Base-by-base conservation (phyloP, 2,797 vertebrate genomes). In the Sternotherus odoratus region DNA sequence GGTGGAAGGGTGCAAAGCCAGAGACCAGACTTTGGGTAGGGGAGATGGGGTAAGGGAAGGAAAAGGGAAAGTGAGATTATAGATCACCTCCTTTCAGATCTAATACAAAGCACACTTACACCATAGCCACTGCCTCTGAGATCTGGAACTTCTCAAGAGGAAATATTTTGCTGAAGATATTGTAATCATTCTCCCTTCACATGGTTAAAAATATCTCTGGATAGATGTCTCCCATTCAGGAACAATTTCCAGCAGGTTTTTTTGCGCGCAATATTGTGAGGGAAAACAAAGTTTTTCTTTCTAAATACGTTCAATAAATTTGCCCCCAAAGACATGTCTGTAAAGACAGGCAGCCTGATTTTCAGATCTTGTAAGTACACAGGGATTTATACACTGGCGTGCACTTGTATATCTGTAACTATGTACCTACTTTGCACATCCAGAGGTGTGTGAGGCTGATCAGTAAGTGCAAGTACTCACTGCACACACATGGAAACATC, bases 51-150 rank as follows among this genome's bases (percentile, higher is more conserved):
- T 56, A 74, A 13, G 77, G 48, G 2, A 75, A 66, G 79, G 79
- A 94, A 89, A 86, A 87, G 8, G 16, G 77, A 82, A 97, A 95
- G 92, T 4, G 54, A 95, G 95, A 93, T 94, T 90, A 87, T 85
- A 80, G 90, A 94, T 88, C 92, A 93, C 95, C 93, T 92, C 87
- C 12, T 85, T 94, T 95, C 88, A 91, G 77, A 82, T 66, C 66
- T 49, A 96, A 51, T 1, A 92, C 46, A 95, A 92, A 91, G 28
- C 3, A 21, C 91, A 75, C 85, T 54, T 83, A 90, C 92, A 84
- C 78, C 85, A 90, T 57, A 91, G 94, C 88, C 92, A 89, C 74
- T 83, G 84, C 46, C 81, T 96, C 57, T 2, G 3, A 72, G 83
- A 85, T 49, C 81, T 82, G 77, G 66, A 89, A 77, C 30, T 88